Evolutionary conservation across 2,888 invertebrate species (phyloP), one percentile per base, ranked within the genome.

Genomic region (Tachina grossa): DNA sequence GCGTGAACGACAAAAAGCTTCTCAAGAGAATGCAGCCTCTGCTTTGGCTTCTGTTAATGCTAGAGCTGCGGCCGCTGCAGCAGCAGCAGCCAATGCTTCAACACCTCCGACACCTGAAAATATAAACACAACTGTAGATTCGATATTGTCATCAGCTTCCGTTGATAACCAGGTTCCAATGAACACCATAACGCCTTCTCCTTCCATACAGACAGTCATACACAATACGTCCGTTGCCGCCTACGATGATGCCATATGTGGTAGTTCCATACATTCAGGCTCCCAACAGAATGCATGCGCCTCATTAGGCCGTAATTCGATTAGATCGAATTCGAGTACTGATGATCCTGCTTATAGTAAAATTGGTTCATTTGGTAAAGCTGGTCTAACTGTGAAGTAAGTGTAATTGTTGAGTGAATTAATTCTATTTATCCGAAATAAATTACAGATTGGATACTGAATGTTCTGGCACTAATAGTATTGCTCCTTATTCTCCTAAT

Each of bases 1-100:
- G 69, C 93, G 97, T 51, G 97, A 97, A 92, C 94, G 96, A 72
- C 96, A 97, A 89, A 92, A 92, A 72, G 91, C 91, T 10, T 90
- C 91, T 5, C 91, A 92, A 78, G 92, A 92, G 65, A 90, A 90
- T 22, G 91, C 91, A 0, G 90, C 89, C 9, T 87, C 91, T 39
- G 92, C 91, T 2, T 90, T 91, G 9, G 90, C 91, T 43, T 83
- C 89, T 11, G 90, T 89, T 2, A 90, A 90, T 87, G 90, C 92
- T 19, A 89, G 90, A 47, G 90, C 91, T 14, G 91, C 92, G 5
- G 90, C 91, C 9, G 91, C 92, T 8, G 89, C 91, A 39, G 89
- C 90, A 16, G 87, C 89, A 11, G 69, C 88, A 9, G 68, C 88
- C 1, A 71, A 39, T n/a, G 11, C 41, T 19, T 16, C 84, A 76